Evolutionary conservation across 2,888 invertebrate species (phyloP).

Genomic region (Platycnemis pennipes): DNA sequence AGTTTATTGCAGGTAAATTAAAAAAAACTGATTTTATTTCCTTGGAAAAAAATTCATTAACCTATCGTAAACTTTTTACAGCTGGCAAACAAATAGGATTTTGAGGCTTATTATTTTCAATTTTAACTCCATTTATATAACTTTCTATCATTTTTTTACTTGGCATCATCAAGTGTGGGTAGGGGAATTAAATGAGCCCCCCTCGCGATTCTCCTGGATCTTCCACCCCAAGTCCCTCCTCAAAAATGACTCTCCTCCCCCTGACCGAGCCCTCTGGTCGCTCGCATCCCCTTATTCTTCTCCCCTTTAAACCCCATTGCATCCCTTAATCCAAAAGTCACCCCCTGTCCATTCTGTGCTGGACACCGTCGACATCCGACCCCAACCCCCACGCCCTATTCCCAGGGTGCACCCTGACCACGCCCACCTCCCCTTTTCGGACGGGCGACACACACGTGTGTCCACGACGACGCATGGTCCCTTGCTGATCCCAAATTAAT

Average conservation of each 20-base stretch:
- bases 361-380: neutral
- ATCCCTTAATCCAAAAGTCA: neutral
- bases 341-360: no score
- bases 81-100: no score
- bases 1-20: no score
- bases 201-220: neutral
- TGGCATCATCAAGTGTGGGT: no score
- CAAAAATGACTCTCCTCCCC: neutral
- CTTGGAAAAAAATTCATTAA: no score
- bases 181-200: no score
- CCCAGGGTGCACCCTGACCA: neutral
- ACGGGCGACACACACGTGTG: neutral
- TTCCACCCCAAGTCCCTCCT: neutral
- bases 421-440: neutral
- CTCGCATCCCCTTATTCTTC: neutral
- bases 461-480: neutral
- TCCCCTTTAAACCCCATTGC: neutral
- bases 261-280: neutral
- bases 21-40: no score
- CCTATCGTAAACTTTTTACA: no score
- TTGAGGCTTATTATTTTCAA: no score
- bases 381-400: neutral
- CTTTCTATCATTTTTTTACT: no score
- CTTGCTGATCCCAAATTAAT: constrained; percentile 40
- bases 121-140: no score